These are phyloP conservation scores for Campylomormyrus tamandua DNA, from an alignment of 2,113 vertebrate genomes.

Conservation along the genomic window DNA sequence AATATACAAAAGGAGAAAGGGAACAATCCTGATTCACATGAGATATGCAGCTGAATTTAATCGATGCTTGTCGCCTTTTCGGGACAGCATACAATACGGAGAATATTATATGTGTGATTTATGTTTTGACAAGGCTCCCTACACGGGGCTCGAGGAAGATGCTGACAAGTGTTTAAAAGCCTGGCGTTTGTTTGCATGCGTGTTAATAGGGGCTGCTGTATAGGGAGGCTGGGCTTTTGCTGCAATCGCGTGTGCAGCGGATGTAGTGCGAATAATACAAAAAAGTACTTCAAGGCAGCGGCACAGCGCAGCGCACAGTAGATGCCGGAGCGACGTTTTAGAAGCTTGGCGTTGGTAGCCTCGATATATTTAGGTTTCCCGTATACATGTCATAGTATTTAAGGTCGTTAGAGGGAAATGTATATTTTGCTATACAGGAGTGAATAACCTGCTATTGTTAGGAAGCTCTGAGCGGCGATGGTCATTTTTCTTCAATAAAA, in stretches of 20 bases:
- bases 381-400: constrained; percentile 8
- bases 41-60: background rate
- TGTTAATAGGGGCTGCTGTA: background rate
- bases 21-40: background rate
- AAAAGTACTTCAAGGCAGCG: constrained; percentile 7
- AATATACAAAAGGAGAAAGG: background rate
- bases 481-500: constrained; percentile 37
- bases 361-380: background rate
- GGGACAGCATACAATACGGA: background rate
- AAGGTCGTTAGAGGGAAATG: background rate
- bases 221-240: constrained; percentile 23
- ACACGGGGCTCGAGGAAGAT: background rate
- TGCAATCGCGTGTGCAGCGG: constrained; percentile 9
- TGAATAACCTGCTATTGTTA: constrained; percentile 19
- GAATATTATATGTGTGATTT: background rate
- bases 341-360: background rate
- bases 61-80: background rate
- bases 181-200: background rate
- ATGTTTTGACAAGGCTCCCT: background rate
- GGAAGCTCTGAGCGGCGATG: constrained; percentile 44
- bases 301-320: constrained; percentile 4
- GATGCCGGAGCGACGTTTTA: background rate
- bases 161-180: background rate
- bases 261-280: constrained; percentile 19
- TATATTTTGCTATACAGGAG: background rate